Evolutionary conservation across 2,797 vertebrate species (phyloP).

Genomic region (Sebastes glaucus): DNA sequence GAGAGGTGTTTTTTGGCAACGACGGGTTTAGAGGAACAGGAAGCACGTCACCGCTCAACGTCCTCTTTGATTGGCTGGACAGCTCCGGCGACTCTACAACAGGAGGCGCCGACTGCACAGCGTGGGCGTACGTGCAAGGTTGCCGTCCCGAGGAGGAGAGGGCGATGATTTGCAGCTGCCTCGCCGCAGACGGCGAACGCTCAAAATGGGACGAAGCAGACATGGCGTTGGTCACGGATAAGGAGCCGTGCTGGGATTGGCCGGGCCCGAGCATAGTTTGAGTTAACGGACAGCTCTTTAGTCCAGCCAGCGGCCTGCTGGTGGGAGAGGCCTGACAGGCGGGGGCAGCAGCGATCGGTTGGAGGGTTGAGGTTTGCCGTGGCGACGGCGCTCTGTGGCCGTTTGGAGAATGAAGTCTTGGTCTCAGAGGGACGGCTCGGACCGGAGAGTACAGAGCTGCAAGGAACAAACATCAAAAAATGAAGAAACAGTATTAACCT

Average conservation of each 20-base stretch:
- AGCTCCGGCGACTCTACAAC: slow-evolving; percentile 68
- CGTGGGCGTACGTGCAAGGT: slow-evolving; percentile 78
- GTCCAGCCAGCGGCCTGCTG: slow-evolving; percentile 77
- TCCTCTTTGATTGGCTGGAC: slow-evolving; percentile 78
- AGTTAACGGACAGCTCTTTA: slow-evolving; percentile 84
- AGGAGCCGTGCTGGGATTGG: slow-evolving; percentile 74
- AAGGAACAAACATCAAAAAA: background rate
- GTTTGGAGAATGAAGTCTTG: slow-evolving; percentile 82
- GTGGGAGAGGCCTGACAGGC: slow-evolving; percentile 81
- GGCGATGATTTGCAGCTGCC: slow-evolving; percentile 88
- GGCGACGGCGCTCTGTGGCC: slow-evolving; percentile 83
- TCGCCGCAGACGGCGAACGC: slow-evolving; percentile 82
- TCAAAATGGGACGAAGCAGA: slow-evolving; percentile 78
- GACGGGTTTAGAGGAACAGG: slow-evolving; percentile 69
- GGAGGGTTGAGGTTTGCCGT: slow-evolving; percentile 87
- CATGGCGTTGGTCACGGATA: slow-evolving; percentile 69
- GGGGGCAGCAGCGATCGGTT: slow-evolving; percentile 78
- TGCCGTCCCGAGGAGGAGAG: slow-evolving; percentile 91
- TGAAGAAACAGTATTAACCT: background rate
- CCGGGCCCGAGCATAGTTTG: slow-evolving; percentile 70
- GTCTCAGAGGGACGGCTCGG: slow-evolving; percentile 91
- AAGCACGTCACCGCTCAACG: slow-evolving; percentile 45
- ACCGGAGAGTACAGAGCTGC: slow-evolving; percentile 94
- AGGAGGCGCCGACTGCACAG: slow-evolving; percentile 75
- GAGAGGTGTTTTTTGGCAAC: slow-evolving; percentile 71